Percentiles rank a stretch among this genome's conserved stretches.
These are phyloP conservation scores for Chaetodon auriga DNA, from an alignment of 2,113 vertebrate genomes.

Conservation along the genomic window DNA sequence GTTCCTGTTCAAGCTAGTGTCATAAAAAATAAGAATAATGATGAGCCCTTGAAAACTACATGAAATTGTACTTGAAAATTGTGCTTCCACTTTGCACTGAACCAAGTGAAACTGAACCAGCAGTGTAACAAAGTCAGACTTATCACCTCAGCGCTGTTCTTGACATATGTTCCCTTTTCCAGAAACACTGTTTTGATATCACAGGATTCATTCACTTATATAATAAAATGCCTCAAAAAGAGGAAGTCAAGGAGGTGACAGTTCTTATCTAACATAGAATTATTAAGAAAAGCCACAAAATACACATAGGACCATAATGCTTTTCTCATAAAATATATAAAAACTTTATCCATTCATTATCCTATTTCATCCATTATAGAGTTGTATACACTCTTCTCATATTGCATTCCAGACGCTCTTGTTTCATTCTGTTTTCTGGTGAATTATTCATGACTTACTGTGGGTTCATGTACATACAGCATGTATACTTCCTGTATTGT, in stretches of 20 bases:
- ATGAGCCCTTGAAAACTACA: no score
- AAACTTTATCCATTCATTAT: neutral
- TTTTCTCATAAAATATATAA: neutral
- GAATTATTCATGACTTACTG: conserved; percentile 40
- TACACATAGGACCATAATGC: neutral
- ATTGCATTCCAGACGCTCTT: conserved; percentile 24
- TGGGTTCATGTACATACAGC: conserved; percentile 8
- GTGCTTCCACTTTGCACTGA: neutral
- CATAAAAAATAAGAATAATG: no score
- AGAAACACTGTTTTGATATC: neutral
- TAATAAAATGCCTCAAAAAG: neutral
- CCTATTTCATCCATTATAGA: neutral
- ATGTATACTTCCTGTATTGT: conserved; percentile 1
- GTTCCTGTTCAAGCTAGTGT: no score
- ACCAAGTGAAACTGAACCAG: neutral
- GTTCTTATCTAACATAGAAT: neutral
- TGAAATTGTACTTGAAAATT: no score
- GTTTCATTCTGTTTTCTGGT: conserved; percentile 36
- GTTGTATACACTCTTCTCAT: conserved; percentile 4
- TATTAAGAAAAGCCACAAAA: neutral
- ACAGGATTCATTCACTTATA: neutral
- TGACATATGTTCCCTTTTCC: neutral
- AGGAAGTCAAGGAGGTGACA: neutral
- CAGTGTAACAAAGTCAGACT: neutral
- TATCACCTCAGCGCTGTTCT: neutral